phyloP scores from a whole-genome alignment of 2,888 invertebrate genomes.

The Acanthoscelides obtectus region DNA sequence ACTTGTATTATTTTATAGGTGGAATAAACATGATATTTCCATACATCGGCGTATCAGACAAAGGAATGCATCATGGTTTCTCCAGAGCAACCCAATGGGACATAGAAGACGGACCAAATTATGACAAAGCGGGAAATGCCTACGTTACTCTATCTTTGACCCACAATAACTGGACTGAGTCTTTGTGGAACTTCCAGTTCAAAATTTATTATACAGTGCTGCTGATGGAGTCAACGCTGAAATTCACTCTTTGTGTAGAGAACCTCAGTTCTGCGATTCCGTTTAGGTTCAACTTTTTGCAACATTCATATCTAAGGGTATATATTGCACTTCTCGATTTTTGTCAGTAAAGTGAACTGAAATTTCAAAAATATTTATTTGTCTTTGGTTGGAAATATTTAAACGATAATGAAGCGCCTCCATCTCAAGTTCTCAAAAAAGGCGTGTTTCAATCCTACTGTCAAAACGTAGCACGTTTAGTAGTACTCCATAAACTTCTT shows the following conservation, averaged over 20 bases:
- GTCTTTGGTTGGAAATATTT: too few relatives aligned
- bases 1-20: constrained; percentile 11
- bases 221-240: constrained; percentile 8
- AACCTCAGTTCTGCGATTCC: constrained; percentile 13
- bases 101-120: constrained; percentile 15
- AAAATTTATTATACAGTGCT: constrained; percentile 14
- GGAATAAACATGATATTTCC: constrained; percentile 23
- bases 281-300: constrained; percentile 15
- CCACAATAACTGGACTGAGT: constrained; percentile 19
- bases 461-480: too few relatives aligned
- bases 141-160: constrained; percentile 13
- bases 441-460: too few relatives aligned
- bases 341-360: too few relatives aligned
- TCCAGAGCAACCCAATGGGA: constrained; percentile 20
- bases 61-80: constrained; percentile 22
- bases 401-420: too few relatives aligned
- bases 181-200: constrained; percentile 23
- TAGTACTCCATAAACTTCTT: too few relatives aligned
- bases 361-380: too few relatives aligned
- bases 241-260: constrained; percentile 6
- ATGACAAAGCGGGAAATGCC: constrained; percentile 16
- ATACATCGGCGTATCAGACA: constrained; percentile 11
- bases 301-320: constrained; percentile 14
- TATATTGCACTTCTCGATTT: too few relatives aligned
- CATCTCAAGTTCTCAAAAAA: too few relatives aligned